Conservation (phyloP, 2,888 invertebrate genomes). For the Pristionchus maxplancki region DNA sequence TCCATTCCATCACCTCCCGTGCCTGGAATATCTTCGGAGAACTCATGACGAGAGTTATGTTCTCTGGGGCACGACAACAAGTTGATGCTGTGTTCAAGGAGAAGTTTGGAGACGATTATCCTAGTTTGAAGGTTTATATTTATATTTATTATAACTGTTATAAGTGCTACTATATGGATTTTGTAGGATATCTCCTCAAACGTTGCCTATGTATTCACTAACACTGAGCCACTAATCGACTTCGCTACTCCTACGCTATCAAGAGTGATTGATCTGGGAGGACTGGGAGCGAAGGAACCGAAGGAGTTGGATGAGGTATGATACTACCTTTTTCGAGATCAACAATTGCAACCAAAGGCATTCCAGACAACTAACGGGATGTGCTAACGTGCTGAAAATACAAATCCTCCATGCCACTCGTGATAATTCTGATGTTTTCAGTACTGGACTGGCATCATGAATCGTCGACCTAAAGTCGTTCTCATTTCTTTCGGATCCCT, state of each 20-base stretch:
- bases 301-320: constrained; percentile 30
- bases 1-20: background rate
- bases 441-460: background rate
- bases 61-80: background rate
- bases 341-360: too few species aligned
- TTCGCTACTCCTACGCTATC: background rate
- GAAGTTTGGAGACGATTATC: background rate
- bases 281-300: constrained; percentile 25
- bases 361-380: too few species aligned
- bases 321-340: background rate
- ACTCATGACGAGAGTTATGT: background rate
- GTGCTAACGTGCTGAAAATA: too few species aligned
- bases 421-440: background rate
- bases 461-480: background rate
- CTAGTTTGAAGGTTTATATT: background rate
- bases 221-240: background rate
- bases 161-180: too few species aligned
- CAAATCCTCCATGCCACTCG: background rate
- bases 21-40: background rate
- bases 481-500: constrained; percentile 18
- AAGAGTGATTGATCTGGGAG: constrained; percentile 21
- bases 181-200: background rate
- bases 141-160: background rate
- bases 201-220: constrained; percentile 6
- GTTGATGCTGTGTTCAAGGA: background rate